Base-by-base conservation (phyloP, 2,888 invertebrate species). In the Patella caerulea region DNA sequence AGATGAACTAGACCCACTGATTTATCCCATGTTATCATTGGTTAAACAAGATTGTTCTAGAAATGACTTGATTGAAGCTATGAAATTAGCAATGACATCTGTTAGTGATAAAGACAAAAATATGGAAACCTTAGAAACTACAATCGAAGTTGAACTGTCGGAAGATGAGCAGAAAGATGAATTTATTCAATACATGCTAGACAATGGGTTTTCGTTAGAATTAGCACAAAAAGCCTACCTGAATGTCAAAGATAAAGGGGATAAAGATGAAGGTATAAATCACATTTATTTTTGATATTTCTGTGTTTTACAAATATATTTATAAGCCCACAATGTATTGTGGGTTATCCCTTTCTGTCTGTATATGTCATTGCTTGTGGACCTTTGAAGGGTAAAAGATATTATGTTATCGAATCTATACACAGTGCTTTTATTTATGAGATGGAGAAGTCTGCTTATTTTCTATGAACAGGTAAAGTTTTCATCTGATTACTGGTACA, bases 11-110 rank as follows among this genome's bases (percentile, higher is more conserved):
- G 81, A 79, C 2, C 56, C 75, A n/a, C 77, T 73, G 19, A 80
- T 86, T 19, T 86, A 84, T 75, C 85, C 86, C 0, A 78, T 88
- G 70, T 74, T 88, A 65, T 83, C 82, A 0, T 79, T 82, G 29
- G 83, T 88, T 9, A 86, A 83, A 71, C 53, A 77, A 17, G 76
- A 83, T 71, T 87, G 86, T 78, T 77, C 80, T 4, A 69, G 74
- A 34, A 74, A 81, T n/a, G 83, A 87, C 71, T 76, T 87, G n/a
- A 72, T 80, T 14, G 69, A 74, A 56, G 87, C 86, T 3, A 77
- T 86, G 79, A 76, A 79, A 15, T 45, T 59, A 14, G 84, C 86
- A 19, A 55, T 79, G 74, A 71, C 69, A 73, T 74, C 74, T 14
- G 78, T 77, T 24, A 75, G 75, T 19, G 78, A 83, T 12, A 72